Percentiles rank a stretch among this genome's conserved stretches.
Conservation (phyloP, 2,888 invertebrate genomes). For the Tyria jacobaeae region DNA sequence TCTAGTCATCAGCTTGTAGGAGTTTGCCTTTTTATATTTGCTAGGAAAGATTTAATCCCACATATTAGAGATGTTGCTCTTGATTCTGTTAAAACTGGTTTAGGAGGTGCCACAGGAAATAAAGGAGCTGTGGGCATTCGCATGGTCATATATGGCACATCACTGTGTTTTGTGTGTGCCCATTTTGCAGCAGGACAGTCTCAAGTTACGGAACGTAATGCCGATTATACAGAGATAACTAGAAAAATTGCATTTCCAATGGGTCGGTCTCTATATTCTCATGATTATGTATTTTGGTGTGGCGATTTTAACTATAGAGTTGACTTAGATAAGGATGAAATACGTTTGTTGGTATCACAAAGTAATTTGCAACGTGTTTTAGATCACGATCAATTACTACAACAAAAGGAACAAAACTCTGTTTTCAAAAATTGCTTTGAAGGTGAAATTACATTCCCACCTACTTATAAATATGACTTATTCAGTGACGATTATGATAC, state of each 20-base stretch:
- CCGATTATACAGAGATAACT: constrained; percentile 98
- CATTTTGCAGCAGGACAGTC: constrained; percentile 99
- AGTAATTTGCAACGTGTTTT: constrained; percentile 92
- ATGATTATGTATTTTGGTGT: constrained; percentile 99
- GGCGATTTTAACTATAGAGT: constrained; percentile 99
- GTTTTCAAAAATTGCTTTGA: constrained; percentile 98
- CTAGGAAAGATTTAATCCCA: constrained; percentile 95
- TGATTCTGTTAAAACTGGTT: constrained; percentile 98
- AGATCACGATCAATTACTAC: constrained; percentile 95
- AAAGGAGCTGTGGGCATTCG: constrained; percentile 98
- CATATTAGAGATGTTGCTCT: constrained; percentile 97
- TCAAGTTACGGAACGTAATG: constrained; percentile 97
- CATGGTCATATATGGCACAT: constrained; percentile 96
- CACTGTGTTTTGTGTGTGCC: constrained; percentile 98
- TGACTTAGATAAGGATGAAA: constrained; percentile 97
- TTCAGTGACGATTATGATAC: constrained; percentile 99
- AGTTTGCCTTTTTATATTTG: constrained; percentile 98
- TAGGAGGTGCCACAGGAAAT: constrained; percentile 99
- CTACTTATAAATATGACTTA: constrained; percentile 99
- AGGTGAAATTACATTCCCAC: constrained; percentile 96
- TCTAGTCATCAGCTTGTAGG: constrained; percentile 98
- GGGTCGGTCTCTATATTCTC: constrained; percentile 96
- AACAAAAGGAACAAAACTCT: constrained; percentile 92
- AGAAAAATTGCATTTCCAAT: constrained; percentile 96
- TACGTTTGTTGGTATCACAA: constrained; percentile 93